Evolutionary conservation across 2,888 invertebrate genomes (phyloP).

Genomic region (Ephialtes manifestator): DNA sequence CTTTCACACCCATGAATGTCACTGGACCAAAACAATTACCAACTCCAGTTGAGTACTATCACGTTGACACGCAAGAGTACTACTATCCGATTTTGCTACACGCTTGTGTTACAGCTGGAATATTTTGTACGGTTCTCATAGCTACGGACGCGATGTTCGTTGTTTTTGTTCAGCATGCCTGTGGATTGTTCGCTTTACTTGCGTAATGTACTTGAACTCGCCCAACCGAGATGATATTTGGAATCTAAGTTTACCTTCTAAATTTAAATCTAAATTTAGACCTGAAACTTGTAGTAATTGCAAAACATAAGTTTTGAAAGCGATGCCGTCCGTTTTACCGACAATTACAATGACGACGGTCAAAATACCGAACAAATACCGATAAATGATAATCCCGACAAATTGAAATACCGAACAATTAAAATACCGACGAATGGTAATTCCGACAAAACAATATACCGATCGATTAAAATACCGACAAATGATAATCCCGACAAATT

Average conservation of each 20-base stretch:
- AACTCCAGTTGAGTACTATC: slow-evolving; percentile 47
- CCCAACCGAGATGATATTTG: neutral
- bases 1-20: neutral
- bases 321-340: no score
- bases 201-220: slow-evolving; percentile 21
- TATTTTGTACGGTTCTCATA: slow-evolving; percentile 22
- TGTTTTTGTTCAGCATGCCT: slow-evolving; percentile 45
- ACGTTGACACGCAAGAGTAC: slow-evolving; percentile 43
- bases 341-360: no score
- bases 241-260: neutral
- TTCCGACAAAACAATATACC: no score
- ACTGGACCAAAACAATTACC: slow-evolving; percentile 20
- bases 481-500: no score
- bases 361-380: no score
- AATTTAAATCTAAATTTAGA: neutral
- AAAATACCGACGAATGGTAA: no score
- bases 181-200: slow-evolving; percentile 56
- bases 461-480: no score
- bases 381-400: no score
- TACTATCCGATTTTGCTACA: slow-evolving; percentile 40
- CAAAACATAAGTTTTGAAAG: no score
- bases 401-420: no score
- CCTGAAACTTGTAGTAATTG: no score
- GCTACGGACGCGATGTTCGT: slow-evolving; percentile 37
- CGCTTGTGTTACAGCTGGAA: neutral